These are phyloP conservation scores for Drosophila nasuta DNA, from an alignment of 1,140 invertebrate species.

Conservation along the genomic window DNA sequence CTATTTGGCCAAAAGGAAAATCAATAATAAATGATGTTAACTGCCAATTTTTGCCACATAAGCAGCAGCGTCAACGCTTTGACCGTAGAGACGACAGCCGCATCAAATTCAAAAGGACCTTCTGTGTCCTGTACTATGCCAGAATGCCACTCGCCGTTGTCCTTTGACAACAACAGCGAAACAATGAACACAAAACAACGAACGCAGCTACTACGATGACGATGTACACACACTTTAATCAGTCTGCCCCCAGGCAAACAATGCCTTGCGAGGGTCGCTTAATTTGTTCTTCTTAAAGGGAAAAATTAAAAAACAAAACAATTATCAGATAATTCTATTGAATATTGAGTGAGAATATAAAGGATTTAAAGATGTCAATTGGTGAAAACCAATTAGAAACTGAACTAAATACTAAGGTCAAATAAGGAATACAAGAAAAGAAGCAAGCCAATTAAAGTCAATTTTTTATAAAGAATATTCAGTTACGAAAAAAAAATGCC, in stretches of 20 bases:
- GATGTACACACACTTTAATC: constrained; percentile 40
- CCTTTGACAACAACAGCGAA: constrained; percentile 25
- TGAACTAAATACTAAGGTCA: no score
- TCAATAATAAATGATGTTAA: constrained; percentile 83
- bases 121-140: constrained; percentile 12
- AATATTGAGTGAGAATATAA: no score
- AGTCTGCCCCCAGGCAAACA: constrained; percentile 21
- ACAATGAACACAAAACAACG: constrained; percentile 30
- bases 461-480: no score
- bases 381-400: no score
- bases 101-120: constrained; percentile 37
- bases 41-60: constrained; percentile 77
- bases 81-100: constrained; percentile 19
- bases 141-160: constrained; percentile 7
- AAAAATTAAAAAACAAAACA: not conserved
- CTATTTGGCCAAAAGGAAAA: constrained; percentile 55
- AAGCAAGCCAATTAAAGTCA: no score
- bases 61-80: constrained; percentile 43
- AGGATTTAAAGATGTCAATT: no score
- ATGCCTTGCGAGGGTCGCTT: constrained; percentile 19
- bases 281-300: not conserved
- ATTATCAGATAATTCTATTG: no score
- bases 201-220: constrained; percentile 1
- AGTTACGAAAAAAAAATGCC: no score
- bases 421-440: no score